Evolutionary conservation across 2,888 invertebrate species (phyloP).

Genomic region (Acanthococcus lagerstroemiae): DNA sequence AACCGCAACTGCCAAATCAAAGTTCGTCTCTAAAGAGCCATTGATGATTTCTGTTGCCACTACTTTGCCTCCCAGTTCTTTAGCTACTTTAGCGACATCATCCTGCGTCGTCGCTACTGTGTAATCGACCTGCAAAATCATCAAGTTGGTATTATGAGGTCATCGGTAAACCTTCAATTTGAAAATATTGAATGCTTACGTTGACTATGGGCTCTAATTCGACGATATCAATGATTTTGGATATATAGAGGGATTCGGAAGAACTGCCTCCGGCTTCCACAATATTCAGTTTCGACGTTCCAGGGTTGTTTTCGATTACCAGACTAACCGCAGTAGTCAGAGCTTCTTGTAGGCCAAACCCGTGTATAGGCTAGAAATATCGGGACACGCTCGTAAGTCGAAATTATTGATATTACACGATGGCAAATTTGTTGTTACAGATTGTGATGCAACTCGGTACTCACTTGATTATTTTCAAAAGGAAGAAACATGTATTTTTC

Average conservation of each 20-base stretch:
- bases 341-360: conserved; percentile 44
- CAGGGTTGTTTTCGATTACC: conserved; percentile 63
- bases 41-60: conserved; percentile 51
- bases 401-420: background rate
- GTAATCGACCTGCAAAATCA: conserved; percentile 47
- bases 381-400: background rate
- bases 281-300: conserved; percentile 59
- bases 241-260: conserved; percentile 56
- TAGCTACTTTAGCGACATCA: conserved; percentile 47
- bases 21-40: conserved; percentile 54
- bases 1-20: conserved; percentile 55
- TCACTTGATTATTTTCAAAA: conserved; percentile 46
- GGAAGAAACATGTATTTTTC: conserved; percentile 78
- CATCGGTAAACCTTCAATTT: too few species aligned
- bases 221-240: conserved; percentile 51
- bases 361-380: conserved; percentile 7
- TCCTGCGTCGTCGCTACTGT: conserved; percentile 49
- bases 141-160: too few species aligned
- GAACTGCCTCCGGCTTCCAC: conserved; percentile 58
- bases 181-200: conserved; percentile 40
- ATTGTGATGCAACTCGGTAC: background rate
- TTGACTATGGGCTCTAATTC: conserved; percentile 64
- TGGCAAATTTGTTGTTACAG: background rate
- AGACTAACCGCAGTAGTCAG: conserved; percentile 60
- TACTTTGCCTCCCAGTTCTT: conserved; percentile 55